These are phyloP conservation scores for Alosa sapidissima DNA, from an alignment of 2,797 vertebrate genomes.

Conservation along the genomic window DNA sequence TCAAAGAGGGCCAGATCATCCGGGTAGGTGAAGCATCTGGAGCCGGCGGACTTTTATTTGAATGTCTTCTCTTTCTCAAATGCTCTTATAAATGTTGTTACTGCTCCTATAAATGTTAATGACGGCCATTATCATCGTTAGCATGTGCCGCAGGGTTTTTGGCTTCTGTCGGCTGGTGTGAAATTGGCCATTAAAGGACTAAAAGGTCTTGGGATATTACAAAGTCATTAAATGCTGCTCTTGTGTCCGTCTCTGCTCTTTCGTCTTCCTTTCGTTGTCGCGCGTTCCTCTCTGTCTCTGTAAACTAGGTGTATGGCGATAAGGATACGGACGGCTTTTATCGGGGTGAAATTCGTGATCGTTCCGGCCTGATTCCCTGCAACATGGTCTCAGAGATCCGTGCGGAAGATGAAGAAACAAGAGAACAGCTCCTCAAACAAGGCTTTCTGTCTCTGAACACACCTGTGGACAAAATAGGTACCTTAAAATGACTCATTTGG, in stretches of 20 bases:
- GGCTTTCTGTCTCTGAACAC: slow-evolving; percentile 95
- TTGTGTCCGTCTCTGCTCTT: not conserved
- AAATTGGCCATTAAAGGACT: slow-evolving; percentile 3
- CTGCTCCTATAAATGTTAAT: slow-evolving; percentile 19
- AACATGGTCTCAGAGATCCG: slow-evolving; percentile 99
- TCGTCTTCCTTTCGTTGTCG: slow-evolving; percentile 14
- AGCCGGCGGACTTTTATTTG: not conserved
- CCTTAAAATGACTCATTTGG: slow-evolving; percentile 14
- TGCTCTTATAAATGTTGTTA: slow-evolving; percentile 21
- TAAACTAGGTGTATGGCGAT: slow-evolving; percentile 87
- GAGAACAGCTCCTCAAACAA: slow-evolving; percentile 92
- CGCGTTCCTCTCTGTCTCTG: slow-evolving; percentile 24
- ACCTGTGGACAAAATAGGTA: slow-evolving; percentile 91
- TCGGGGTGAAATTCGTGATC: slow-evolving; percentile 85
- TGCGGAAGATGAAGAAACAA: slow-evolving; percentile 90
- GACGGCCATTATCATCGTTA: not conserved
- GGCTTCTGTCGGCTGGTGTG: not conserved
- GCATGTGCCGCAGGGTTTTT: not conserved
- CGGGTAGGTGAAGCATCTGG: slow-evolving; percentile 63
- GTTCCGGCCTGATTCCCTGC: slow-evolving; percentile 90
- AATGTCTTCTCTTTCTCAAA: not conserved
- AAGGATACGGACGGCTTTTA: slow-evolving; percentile 98
- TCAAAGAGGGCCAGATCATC: slow-evolving; percentile 97
- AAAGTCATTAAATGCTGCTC: not conserved
- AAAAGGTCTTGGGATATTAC: not conserved